phyloP scores from a whole-genome alignment of 2,888 invertebrate species.

The Unio pictorum region DNA sequence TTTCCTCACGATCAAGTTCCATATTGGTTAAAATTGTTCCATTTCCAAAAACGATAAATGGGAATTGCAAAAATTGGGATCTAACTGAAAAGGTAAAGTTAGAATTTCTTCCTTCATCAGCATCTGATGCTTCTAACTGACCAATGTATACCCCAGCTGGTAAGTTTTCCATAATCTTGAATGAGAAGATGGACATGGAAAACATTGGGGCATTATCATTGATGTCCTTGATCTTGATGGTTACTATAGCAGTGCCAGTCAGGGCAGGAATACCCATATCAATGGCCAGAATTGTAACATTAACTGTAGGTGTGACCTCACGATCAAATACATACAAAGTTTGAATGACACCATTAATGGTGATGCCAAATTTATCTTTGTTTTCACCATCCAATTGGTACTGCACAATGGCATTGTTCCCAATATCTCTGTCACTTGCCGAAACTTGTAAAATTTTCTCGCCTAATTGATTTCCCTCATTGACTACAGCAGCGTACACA shows the following conservation, averaged over 20 bases:
- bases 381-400: conserved; percentile 37
- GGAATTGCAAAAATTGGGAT: conserved; percentile 32
- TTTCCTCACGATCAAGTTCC: conserved; percentile 50
- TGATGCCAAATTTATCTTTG: conserved; percentile 34
- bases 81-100: conserved; percentile 33
- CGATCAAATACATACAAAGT: conserved; percentile 43
- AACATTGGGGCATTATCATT: conserved; percentile 43
- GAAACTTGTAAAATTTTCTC: conserved; percentile 83
- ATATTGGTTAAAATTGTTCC: conserved; percentile 46
- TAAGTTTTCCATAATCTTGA: conserved; percentile 30
- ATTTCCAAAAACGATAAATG: conserved; percentile 46
- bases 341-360: conserved; percentile 46
- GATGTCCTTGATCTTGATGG: conserved; percentile 32
- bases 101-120: conserved; percentile 53
- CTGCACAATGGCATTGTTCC: conserved; percentile 36
- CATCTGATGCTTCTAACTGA: conserved; percentile 31
- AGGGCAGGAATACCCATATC: conserved; percentile 34
- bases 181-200: conserved; percentile 26
- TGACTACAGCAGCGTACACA: conserved; percentile 38
- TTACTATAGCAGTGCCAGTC: conserved; percentile 44
- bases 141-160: conserved; percentile 31
- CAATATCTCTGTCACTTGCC: conserved; percentile 81
- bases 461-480: conserved; percentile 48
- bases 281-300: conserved; percentile 43
- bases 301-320: conserved; percentile 36